These are phyloP conservation scores for Centropus unirufus DNA, from an alignment of 2,113 vertebrate species.

Conservation along the genomic window DNA sequence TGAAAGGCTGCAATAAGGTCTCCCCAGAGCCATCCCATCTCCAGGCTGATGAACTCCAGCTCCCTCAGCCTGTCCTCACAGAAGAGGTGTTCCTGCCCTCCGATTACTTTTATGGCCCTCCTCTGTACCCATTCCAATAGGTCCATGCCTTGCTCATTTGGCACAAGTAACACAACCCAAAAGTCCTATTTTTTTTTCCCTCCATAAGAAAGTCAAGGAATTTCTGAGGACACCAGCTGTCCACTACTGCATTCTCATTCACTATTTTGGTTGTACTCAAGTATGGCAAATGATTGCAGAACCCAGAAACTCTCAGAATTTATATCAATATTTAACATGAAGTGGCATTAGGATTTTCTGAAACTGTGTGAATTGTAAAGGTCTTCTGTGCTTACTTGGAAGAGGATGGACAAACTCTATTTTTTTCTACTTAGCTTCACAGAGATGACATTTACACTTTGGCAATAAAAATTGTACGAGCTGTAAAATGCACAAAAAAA, in stretches of 20 bases:
- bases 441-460: slow-evolving; percentile 4
- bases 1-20: accelerated
- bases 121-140: not conserved
- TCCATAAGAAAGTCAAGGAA: not conserved
- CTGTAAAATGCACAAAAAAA: not conserved
- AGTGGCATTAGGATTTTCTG: not conserved
- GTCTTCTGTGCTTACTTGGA: not conserved
- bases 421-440: not conserved
- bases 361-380: not conserved
- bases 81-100: accelerated
- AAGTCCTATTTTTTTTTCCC: not conserved
- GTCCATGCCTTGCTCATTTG: not conserved
- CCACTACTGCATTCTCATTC: not conserved
- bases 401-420: not conserved
- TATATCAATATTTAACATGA: not conserved
- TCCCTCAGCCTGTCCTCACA: not conserved
- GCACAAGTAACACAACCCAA: not conserved
- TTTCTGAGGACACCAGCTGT: not conserved
- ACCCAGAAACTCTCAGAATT: not conserved
- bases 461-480: not conserved
- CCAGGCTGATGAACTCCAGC: not conserved
- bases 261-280: not conserved
- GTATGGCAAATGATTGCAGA: not conserved
- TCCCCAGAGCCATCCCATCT: not conserved
- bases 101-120: not conserved